Conservation (phyloP, 2,888 invertebrate genomes). For the Odontomyia ornata region DNA sequence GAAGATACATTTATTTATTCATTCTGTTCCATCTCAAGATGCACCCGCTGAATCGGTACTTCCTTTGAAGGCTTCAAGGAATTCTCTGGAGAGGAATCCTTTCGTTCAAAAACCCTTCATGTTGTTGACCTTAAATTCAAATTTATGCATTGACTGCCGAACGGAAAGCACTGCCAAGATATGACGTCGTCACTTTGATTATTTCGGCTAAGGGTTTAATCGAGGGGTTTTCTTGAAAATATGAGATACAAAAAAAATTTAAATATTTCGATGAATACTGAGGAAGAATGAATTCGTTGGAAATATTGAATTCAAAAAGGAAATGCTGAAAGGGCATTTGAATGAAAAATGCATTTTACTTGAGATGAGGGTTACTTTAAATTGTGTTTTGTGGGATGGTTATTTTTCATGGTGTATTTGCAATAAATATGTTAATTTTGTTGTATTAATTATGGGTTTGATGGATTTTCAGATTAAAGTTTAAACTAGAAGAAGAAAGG, state of each 20-base stretch:
- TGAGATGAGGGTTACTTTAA: background rate
- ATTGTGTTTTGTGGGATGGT: too few relatives aligned
- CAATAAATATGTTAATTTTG: conserved; percentile 29
- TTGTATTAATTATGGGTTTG: background rate
- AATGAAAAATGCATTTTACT: conserved; percentile 4
- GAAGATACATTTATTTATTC: conserved; percentile 11
- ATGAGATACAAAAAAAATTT: background rate
- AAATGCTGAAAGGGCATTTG: background rate
- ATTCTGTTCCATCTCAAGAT: background rate
- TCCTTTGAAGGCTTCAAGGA: background rate
- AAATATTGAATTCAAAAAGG: background rate
- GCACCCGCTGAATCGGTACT: background rate
- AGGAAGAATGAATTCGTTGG: background rate
- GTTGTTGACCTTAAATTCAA: conserved; percentile 20
- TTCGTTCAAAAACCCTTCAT: background rate
- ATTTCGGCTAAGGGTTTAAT: background rate
- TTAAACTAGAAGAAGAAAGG: too few relatives aligned
- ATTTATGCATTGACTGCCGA: conserved; percentile 14
- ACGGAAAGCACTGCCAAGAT: background rate
- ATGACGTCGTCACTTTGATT: conserved; percentile 9
- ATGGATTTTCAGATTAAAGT: too few relatives aligned
- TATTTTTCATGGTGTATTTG: background rate
- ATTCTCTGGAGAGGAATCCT: background rate
- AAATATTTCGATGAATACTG: conserved; percentile 26
- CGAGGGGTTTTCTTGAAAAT: background rate